A percentile compares a stretch with the other conserved stretches of the same genome.
phyloP scores from a whole-genome alignment of 2,113 vertebrate species.

The Bubo bubo region DNA sequence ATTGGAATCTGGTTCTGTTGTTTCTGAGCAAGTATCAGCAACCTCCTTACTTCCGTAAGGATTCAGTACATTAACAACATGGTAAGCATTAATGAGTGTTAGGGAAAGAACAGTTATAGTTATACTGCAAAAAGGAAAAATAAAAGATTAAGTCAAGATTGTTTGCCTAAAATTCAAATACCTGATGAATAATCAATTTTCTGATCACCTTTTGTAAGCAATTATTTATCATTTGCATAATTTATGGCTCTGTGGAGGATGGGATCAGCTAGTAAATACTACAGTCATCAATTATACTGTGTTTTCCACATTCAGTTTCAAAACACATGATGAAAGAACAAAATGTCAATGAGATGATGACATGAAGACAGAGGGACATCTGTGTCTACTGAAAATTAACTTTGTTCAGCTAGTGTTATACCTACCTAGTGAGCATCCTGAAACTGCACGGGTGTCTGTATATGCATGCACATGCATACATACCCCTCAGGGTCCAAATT shows the following conservation, averaged over 20 bases:
- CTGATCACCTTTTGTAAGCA: neutral
- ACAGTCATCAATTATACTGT: neutral
- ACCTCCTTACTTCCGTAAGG: neutral
- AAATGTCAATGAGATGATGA: neutral
- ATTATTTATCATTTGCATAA: neutral
- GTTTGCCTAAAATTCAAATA: neutral
- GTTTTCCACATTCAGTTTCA: constrained; percentile 6
- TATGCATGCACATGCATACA: neutral
- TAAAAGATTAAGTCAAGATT: neutral
- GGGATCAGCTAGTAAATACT: constrained; percentile 22
- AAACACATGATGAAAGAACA: neutral
- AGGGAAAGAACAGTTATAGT: neutral
- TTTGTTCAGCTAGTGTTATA: neutral
- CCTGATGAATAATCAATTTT: constrained; percentile 8
- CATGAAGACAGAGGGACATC: neutral
- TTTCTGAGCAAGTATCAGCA: neutral
- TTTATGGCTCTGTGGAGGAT: neutral
- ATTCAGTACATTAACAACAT: neutral
- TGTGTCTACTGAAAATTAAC: neutral
- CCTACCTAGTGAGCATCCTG: neutral
- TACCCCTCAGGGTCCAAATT: neutral
- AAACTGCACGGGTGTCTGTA: neutral
- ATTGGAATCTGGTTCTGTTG: neutral
- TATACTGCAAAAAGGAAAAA: neutral
- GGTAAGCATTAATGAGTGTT: neutral